Base-by-base conservation (phyloP, 2,113 vertebrate species). In the Natator depressus region DNA sequence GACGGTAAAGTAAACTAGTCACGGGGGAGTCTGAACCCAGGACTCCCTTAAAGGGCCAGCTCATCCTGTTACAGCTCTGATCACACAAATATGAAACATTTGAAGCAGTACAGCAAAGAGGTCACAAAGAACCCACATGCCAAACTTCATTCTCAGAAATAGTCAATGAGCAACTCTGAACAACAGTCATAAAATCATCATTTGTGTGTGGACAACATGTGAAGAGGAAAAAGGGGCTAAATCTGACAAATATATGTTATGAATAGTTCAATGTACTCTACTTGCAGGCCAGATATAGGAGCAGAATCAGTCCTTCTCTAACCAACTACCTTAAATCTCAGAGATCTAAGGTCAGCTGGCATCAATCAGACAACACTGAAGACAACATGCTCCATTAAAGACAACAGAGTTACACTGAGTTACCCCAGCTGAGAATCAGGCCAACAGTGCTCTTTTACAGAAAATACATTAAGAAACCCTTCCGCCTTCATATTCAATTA, bases 381-480 rank as follows among this genome's bases (percentile, higher is more conserved):
- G 31, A 80, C 47, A 80, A 51, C 78, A 80, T 54, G 20, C 50
- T 81, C n/a, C 50, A 25, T 38, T 81, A 81, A 50, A 38, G 35
- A 81, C 17, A 79, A 49, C 76, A 80, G 49, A 79, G 49, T 35
- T 38, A 12, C 50, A 54, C 27, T 31, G 12, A 62, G 27, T 62
- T 62, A 62, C 12, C 27, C 6, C 6, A 81, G 22, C 65, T 72
- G 51, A 53, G 51, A 24, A 25, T n/a, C 51, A 29, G 80, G 46
- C 49, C 2, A 24, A 35, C 3, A 80, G n/a, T 16, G 20, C 11
- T 16, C 1, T 94, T 88, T 91, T 88, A 75, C 10, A 81, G 5
- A 50, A 2, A 85, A 8, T 35, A 83, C 55, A 24, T 0, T 0
- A 90, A 69, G 27, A 82, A 53, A 0, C 0, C 49, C 47, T 82